Evolutionary conservation across 1,140 invertebrate species (phyloP), one percentile per base, ranked within the genome.

Genomic region (Drosophila mauritiana): DNA sequence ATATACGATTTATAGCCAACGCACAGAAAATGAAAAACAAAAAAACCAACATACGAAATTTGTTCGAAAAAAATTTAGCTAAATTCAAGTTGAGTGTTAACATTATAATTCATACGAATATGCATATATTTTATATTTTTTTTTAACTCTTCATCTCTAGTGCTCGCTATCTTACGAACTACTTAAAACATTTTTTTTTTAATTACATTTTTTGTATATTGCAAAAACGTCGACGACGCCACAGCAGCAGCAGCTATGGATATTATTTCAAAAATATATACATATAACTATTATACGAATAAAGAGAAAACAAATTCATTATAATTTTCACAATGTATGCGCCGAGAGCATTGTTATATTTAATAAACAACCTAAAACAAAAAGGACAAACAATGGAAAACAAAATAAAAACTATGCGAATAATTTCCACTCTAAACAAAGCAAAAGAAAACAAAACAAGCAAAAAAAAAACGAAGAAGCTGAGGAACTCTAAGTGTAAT

Each of bases 71-170:
- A 62, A 86, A 81, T 86, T 86, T 85, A 85, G 82, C 72, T 53
- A 86, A 85, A 85, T 83, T 83, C 64, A 84, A 82, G 48, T 78
- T 80, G 77, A 69, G 68, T 73, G 68, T 78, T 73, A 73, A 75
- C 59, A 45, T 67, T 56, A 61, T 68, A 67, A 59, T 78, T 65
- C 55, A 62, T 53, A 54, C 10, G 27, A 46, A 69, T 69, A 69
- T 45, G 67, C 67, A 69, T 70, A 69, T 17, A 69, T 64, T 76
- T 62, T 55, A 22, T 64, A 49, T 56, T 49, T 75, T 76, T 74
- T 76, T 65, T 62, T 22, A 51, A 68, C 25, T 70, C 67, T 63
- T 48, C 57, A 65, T 55, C 15, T 67, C 61, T 77, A 40, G 56
- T 43, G 53, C 31, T 43, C 49, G 27, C 48, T 20, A 25, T 42